Percentiles rank a stretch among this genome's conserved stretches.
Evolutionary conservation across 2,888 invertebrate genomes (phyloP).

Genomic region (Hemistola chrysoprasaria): DNA sequence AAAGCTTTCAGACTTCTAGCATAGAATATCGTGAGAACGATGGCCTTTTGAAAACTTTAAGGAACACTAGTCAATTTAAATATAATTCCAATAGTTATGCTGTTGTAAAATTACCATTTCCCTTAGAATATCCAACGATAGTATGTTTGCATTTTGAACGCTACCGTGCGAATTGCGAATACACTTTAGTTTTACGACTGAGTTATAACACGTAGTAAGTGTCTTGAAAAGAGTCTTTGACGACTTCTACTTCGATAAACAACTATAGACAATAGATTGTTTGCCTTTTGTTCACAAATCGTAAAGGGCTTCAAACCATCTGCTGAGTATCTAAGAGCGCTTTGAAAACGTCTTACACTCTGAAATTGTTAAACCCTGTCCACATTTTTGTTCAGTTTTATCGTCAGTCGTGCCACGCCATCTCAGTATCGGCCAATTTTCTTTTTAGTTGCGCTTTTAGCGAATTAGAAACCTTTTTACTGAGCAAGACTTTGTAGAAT

Average conservation of each 20-base stretch:
- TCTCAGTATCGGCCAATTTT: conserved; percentile 34
- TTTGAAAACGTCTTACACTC: conserved; percentile 56
- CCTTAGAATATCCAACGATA: conserved; percentile 1
- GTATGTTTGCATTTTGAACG: conserved; percentile 4
- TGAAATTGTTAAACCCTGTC: conserved; percentile 48
- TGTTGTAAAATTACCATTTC: too few relatives aligned
- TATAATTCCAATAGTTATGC: conserved; percentile 8
- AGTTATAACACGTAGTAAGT: conserved; percentile 49
- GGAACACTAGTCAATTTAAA: neutral
- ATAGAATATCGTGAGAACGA: too few relatives aligned
- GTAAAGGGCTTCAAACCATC: conserved; percentile 49
- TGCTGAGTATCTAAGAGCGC: conserved; percentile 52
- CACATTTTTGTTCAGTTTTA: conserved; percentile 40
- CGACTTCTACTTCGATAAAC: conserved; percentile 67
- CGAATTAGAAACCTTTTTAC: conserved; percentile 20
- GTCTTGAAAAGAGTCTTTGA: conserved; percentile 60
- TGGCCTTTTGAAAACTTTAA: too few relatives aligned
- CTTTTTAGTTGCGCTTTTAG: conserved; percentile 31
- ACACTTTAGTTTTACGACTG: conserved; percentile 24
- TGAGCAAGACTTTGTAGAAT: conserved; percentile 4
- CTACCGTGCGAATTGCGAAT: conserved; percentile 19
- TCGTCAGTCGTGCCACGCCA: conserved; percentile 10
- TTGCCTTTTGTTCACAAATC: conserved; percentile 72
- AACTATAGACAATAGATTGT: conserved; percentile 76
- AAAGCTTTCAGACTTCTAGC: too few relatives aligned